phyloP scores from a whole-genome alignment of 2,113 vertebrate genomes.

The Mobula hypostoma region DNA sequence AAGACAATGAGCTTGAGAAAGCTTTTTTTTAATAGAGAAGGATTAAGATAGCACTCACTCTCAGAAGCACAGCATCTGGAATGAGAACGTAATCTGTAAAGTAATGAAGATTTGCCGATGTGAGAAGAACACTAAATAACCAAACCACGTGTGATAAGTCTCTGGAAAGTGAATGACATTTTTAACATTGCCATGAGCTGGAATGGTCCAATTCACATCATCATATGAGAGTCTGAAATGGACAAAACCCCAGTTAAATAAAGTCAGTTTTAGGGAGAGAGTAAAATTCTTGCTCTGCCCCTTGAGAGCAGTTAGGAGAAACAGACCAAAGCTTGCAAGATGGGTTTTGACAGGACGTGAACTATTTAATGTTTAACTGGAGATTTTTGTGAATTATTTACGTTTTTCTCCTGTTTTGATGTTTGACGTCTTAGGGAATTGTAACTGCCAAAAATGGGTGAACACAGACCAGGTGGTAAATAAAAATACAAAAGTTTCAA shows the following conservation, averaged over 20 bases:
- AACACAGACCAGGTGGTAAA: background rate
- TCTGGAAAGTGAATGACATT: background rate
- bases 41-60: background rate
- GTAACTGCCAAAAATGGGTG: background rate
- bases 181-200: background rate
- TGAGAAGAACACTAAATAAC: background rate
- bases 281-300: background rate
- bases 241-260: background rate
- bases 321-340: background rate
- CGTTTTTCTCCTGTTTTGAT: background rate
- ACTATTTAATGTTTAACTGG: background rate
- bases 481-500: background rate
- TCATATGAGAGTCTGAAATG: background rate
- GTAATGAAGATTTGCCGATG: background rate
- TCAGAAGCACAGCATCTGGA: background rate
- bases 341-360: background rate
- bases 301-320: background rate
- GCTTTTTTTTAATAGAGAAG: background rate
- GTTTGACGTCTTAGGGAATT: background rate
- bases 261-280: background rate
- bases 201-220: background rate
- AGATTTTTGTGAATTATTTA: conserved; percentile 5
- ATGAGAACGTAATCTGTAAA: background rate
- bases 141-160: background rate
- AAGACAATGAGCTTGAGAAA: background rate